Conservation (phyloP, 2,888 invertebrate genomes). For the Agapostemon virescens region DNA sequence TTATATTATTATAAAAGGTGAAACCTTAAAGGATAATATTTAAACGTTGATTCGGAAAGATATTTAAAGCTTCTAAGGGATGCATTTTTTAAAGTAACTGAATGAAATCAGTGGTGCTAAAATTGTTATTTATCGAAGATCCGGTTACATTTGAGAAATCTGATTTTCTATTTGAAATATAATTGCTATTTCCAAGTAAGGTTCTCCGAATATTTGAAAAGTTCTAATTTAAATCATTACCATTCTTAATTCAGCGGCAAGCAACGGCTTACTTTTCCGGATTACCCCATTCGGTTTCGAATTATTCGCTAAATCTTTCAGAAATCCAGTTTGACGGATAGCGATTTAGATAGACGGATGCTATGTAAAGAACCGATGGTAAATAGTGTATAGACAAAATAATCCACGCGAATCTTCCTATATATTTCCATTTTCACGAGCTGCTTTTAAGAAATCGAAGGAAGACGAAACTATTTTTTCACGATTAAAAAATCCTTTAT, state of each 20-base stretch:
- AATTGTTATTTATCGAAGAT: not conserved
- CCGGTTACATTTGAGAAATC: not conserved
- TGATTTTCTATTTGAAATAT: not conserved
- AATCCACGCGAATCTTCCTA: not conserved
- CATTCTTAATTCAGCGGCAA: not conserved
- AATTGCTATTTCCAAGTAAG: not conserved
- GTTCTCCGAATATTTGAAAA: not conserved
- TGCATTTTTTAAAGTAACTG: not conserved
- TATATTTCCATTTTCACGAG: not conserved
- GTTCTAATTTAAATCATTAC: too few species aligned
- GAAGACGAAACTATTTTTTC: not conserved
- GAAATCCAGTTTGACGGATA: not conserved
- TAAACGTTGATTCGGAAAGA: too few species aligned
- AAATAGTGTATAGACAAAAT: not conserved
- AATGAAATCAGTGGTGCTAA: not conserved
- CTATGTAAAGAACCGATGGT: too few species aligned
- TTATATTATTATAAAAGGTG: too few species aligned
- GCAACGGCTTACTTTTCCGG: not conserved
- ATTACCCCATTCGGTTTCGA: not conserved
- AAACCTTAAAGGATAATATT: too few species aligned
- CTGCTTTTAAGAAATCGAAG: not conserved
- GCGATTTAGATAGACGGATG: not conserved
- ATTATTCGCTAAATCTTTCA: too few species aligned
- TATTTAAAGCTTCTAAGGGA: too few species aligned
- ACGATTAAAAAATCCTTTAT: not conserved